These are phyloP conservation scores for Bos taurus DNA, from an alignment of 2,113 vertebrate species.

Conservation along the genomic window DNA sequence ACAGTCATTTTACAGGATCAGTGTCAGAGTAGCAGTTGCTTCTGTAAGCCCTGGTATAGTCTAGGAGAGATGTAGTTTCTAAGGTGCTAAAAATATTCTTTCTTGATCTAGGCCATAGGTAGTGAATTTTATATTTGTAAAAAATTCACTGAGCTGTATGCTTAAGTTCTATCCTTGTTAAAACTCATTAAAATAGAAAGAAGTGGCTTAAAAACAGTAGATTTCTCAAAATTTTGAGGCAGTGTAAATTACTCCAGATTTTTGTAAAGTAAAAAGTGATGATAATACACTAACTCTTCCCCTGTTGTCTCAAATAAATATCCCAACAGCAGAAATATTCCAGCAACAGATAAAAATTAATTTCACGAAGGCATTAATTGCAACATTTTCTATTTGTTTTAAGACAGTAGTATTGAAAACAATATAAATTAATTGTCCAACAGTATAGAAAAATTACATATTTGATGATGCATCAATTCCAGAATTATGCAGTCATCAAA, in stretches of 20 bases:
- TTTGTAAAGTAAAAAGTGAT: background rate
- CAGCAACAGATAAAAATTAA: background rate
- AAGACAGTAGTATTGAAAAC: background rate
- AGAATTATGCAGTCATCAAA: background rate
- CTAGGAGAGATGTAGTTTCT: background rate
- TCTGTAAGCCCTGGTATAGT: background rate
- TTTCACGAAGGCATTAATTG: background rate
- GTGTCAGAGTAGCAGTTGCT: background rate
- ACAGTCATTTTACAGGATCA: background rate
- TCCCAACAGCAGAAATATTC: background rate
- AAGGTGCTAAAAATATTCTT: background rate
- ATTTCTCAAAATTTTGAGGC: constrained; percentile 8
- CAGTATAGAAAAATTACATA: background rate
- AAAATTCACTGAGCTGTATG: background rate
- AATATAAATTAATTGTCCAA: background rate
- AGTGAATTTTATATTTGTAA: background rate
- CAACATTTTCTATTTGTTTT: background rate
- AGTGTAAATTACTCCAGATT: background rate
- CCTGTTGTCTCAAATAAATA: background rate
- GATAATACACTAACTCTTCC: background rate
- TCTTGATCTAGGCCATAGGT: background rate
- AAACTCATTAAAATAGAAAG: background rate
- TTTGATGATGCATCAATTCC: background rate
- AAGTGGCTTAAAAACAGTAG: background rate
- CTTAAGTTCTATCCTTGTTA: background rate